Base-by-base conservation (phyloP, 1,140 invertebrate genomes). In the Parasteatoda tepidariorum region DNA sequence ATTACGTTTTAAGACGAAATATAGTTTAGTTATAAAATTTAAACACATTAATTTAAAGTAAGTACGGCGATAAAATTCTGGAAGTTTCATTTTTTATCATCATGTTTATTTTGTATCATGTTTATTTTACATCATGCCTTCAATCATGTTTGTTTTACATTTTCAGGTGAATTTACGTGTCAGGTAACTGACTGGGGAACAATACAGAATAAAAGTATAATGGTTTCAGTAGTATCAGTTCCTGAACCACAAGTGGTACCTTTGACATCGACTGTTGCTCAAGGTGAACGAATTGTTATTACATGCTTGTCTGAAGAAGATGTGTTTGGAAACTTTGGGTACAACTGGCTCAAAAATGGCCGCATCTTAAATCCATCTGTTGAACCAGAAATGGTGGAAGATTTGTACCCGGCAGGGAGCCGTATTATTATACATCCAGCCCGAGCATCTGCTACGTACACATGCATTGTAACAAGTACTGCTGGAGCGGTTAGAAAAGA, bases 341-440 rank as follows among this genome's bases (percentile, higher is more conserved):
- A 85, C 66, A 86, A 84, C 30, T 86, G 86, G 86, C 41, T 85
- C 0, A 86, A 86, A 74, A 84, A 86, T 64, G 84, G 82, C 7
- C 24, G 66, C 33, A 84, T 86, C 5, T 70, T 86, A 7, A 85
- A 85, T 66, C 83, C 85, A 15, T 83, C 73, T 4, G 59, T 57
- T 3, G 82, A 85, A 30, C 34, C 48, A 18, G 86, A 86, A 61
- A 55, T 86, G n/a, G 79, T 86, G 7, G 86, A 86, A 55, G 86
- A 86, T 61, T 28, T 86, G 0, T 86, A 75, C 78, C 86, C 86
- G 1, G 74, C 76, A 9, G 86, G 86, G 30, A 84, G 57, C 28
- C 67, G 86, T 67, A 13, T 86, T 0, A 41, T 85, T 1, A 83
- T 86, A 5, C 66, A 79, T 11, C 64, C 78, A 0, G 83, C 83